Base-by-base conservation (phyloP, 2,797 vertebrate genomes). In the Sebastes oblongus region DNA sequence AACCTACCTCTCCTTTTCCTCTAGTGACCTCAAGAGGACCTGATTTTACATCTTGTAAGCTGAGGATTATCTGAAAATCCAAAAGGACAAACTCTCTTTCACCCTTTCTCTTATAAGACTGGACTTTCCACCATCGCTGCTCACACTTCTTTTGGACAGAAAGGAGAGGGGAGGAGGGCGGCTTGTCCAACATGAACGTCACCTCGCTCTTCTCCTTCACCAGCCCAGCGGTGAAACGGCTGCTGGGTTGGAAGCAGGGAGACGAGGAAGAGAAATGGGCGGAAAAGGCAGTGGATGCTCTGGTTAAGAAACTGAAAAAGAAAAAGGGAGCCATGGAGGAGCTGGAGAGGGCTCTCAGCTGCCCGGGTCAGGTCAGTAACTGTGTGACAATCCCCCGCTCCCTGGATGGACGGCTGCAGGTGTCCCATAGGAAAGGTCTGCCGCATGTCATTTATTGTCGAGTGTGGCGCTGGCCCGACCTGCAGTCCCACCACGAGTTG, bases 261-360 rank as follows among this genome's bases (percentile, higher is more conserved):
- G 98, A 99, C 0, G 98, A 99, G 93, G 98, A 99, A 90, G 98
- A 99, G 92, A 99, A 99, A 80, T 99, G 98, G 98, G 98, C 98
- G 0, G 98, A 99, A 88, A 99, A 99, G 86, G 98, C 98, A 0
- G 98, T 99, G 62, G 98, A 98, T 6, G 97, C 97, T 0, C 89
- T 98, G 87, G 97, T 98, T 73, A 98, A 98, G 92, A 98, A 98
- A 86, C 94, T 98, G 80, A 98, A 98, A 94, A 98, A 98, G 92
- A 98, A 98, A 82, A 98, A 98, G 87, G 97, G 97, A 36, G 97
- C 97, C 80, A 98, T 98, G 97, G 97, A 98, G 89, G 97, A 98
- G 69, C 91, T 98, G 92, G 97, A 98, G 82, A 95, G 97, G 83
- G 97, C 97, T 0, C 91, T 98, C 77, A 98, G 97, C 93, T 97